Base-by-base conservation (phyloP, 2,797 vertebrate genomes). In the Paedocypris micromegethes region DNA sequence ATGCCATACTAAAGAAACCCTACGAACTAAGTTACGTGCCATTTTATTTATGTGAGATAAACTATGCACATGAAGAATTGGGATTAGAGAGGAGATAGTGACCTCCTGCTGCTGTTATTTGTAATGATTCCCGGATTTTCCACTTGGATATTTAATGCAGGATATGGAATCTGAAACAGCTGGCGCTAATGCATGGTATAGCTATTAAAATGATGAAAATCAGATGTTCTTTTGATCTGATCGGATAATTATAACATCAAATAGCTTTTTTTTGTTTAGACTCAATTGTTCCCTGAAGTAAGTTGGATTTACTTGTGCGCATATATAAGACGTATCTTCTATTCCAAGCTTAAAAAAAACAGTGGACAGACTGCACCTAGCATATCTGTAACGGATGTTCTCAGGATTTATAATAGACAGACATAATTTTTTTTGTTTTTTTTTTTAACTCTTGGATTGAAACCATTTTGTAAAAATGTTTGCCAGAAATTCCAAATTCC, bases 401-500 rank as follows among this genome's bases (percentile, higher is more conserved):
- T 23, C 23, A 23, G 23, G 23, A 59, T 51, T 54, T 23, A 9
- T 9, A n/a, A 40, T 58, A 44, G 55, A 38, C 45, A 39, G 53
- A 59, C 23, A 23, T 23, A 23, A 23, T 23, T 23, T 23, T 23
- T 23, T 23, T 23, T 23, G 23, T 23, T 23, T 23, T 23, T 23
- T 23, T 23, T 23, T 23, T 23, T 23, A 23, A 23, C 23, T 23
- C 1, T 23, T 64, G 72, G 66, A 46, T 68, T 48, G 62, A 49
- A 57, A 44, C 44, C 49, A 37, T 60, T 60, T 73, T 51, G 47
- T 62, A 45, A 9, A 58, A 58, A 43, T 6, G 23, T 38, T 45
- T n/a, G 42, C 50, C 47, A n/a, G 3, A 57, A 62, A 72, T 70
- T 68, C 66, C 69, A 66, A 64, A 62, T 64, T 66, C 66, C 66